These are phyloP conservation scores for Timema podura DNA, from an alignment of 2,888 invertebrate genomes.

Conservation along the genomic window DNA sequence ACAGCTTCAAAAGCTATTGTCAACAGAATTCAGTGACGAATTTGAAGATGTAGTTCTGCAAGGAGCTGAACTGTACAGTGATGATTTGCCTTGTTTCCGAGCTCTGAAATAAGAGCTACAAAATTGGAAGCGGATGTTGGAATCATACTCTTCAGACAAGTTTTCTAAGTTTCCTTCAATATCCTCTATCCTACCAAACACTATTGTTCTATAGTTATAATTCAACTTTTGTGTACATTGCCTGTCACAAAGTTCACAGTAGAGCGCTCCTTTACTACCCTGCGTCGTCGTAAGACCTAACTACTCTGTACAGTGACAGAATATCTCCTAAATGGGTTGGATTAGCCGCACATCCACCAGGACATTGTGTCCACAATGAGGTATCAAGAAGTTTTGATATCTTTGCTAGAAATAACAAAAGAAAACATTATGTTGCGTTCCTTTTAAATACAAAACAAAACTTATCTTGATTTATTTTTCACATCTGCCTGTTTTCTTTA, in stretches of 20 bases:
- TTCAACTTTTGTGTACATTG: not conserved
- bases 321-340: conserved; percentile 2
- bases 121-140: not conserved
- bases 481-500: too few relatives aligned
- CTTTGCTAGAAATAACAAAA: not conserved
- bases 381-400: conserved; percentile 1
- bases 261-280: not conserved
- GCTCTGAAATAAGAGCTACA: conserved; percentile 9
- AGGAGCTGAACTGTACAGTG: not conserved
- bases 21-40: not conserved
- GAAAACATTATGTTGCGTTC: too few relatives aligned
- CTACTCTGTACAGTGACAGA: conserved; percentile 1
- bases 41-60: conserved; percentile 10
- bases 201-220: not conserved
- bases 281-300: not conserved
- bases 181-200: not conserved
- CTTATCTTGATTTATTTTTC: too few relatives aligned
- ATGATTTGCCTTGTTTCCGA: conserved; percentile 1
- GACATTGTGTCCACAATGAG: not conserved
- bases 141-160: conserved; percentile 8
- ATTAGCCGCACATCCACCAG: not conserved
- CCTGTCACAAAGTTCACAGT: conserved; percentile 3
- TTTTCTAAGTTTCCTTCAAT: conserved; percentile 4
- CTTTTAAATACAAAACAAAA: too few relatives aligned
- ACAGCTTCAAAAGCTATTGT: conserved; percentile 7